These are phyloP conservation scores for Aphelinus atriplicis DNA, from an alignment of 1,140 invertebrate species.

Conservation along the genomic window DNA sequence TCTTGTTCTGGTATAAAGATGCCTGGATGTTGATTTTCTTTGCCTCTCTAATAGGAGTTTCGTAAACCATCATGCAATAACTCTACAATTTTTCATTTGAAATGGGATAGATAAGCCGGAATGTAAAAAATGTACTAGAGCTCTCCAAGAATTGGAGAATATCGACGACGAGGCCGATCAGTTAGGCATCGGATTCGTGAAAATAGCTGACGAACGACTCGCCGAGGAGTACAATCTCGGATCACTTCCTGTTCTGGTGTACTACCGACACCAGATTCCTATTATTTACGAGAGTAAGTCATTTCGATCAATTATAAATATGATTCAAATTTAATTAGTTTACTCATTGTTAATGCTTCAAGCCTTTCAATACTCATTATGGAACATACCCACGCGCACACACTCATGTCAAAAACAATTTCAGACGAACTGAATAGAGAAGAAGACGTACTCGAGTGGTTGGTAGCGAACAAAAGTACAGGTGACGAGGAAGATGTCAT, in stretches of 20 bases:
- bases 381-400: no score
- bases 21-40: no score
- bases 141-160: slow-evolving; percentile 90
- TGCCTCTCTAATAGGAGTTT: no score
- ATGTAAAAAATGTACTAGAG: slow-evolving; percentile 91
- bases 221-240: slow-evolving; percentile 94
- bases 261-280: slow-evolving; percentile 93
- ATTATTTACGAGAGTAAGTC: slow-evolving; percentile 91
- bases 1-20: no score
- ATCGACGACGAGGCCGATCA: slow-evolving; percentile 97
- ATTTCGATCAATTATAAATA: not conserved
- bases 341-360: no score
- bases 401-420: slow-evolving; percentile 35
- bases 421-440: slow-evolving; percentile 89
- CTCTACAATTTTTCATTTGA: slow-evolving; percentile 53
- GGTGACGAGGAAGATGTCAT: slow-evolving; percentile 93
- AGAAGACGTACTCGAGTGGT: slow-evolving; percentile 93
- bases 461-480: slow-evolving; percentile 90
- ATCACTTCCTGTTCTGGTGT: slow-evolving; percentile 87
- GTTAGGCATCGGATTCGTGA: slow-evolving; percentile 92
- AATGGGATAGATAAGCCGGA: slow-evolving; percentile 86
- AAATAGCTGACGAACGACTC: slow-evolving; percentile 90
- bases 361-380: no score
- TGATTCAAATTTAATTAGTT: no score
- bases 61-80: no score